Base-by-base conservation (phyloP, 1,140 invertebrate species). In the Heliconius congener region DNA sequence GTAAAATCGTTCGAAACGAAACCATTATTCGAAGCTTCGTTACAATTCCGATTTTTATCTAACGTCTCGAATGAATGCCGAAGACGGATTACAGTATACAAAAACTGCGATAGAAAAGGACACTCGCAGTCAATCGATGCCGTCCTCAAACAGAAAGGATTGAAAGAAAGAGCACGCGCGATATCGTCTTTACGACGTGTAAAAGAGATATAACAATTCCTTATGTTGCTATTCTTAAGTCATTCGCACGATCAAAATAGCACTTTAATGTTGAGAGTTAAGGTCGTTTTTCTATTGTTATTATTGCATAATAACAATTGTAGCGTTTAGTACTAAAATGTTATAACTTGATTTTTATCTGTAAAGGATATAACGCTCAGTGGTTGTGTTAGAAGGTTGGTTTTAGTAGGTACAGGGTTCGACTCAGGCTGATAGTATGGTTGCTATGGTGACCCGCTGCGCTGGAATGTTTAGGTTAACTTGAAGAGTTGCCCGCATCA, bases 151-250 rank as follows among this genome's bases (percentile, higher is more conserved):
- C 81, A 86, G 90, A 87, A 93, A 91, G 91, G 90, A 91, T 87
- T 86, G 89, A 79, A 82, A 82, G 88, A 93, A 86, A 81, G 91
- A 93, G 91, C 81, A 80, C 83, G 88, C 84, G 83, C 84, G 83
- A 94, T 88, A 76, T 37, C 83, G 85, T 92, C 89, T 93, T 94
- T 93, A 93, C 88, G 90, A 93, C 86, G 92, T 93, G 93, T 84
- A 92, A 94, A 91, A 93, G 93, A 94, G 93, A 94, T 93, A 93
- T 91, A 93, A 91, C 89, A 91, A 90, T 94, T 94, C 93, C 93
- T 94, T 94, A 93, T 88, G 91, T 92, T 88, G 87, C 91, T 91
- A 91, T 93, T 93, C 92, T 92, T 92, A 88, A 91, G 90, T 87
- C 88, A 87, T 91, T 91, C 83, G 86, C 86, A 84, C 87, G 86